phyloP scores from a whole-genome alignment of 2,113 vertebrate genomes.

The Grammomys dolichurus region DNA sequence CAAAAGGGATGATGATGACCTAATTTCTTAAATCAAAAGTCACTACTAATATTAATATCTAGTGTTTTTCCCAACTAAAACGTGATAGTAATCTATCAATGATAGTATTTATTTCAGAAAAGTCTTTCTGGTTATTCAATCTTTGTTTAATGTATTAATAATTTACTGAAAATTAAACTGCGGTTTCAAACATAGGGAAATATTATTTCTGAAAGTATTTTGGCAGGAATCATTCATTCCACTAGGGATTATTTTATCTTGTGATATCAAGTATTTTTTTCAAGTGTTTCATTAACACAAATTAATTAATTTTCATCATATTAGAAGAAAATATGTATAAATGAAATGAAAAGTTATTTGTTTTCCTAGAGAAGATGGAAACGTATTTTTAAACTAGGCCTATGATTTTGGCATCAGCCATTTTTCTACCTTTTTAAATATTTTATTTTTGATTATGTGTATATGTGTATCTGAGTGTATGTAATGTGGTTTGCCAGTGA shows the following conservation, averaged over 20 bases:
- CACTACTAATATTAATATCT: constrained; percentile 60
- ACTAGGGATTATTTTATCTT: constrained; percentile 59
- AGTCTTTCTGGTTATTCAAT: constrained; percentile 54
- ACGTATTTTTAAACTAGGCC: constrained; percentile 56
- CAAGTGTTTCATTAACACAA: constrained; percentile 57
- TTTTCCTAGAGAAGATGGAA: not conserved
- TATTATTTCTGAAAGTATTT: constrained; percentile 57
- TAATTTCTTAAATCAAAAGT: constrained; percentile 70
- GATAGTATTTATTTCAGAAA: constrained; percentile 65
- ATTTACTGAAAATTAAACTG: constrained; percentile 68
- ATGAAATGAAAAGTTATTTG: not conserved
- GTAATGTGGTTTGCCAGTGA: not conserved
- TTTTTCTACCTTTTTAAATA: not conserved
- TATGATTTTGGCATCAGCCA: constrained; percentile 13
- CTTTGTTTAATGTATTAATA: constrained; percentile 59
- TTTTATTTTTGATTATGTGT: not conserved
- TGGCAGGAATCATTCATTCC: constrained; percentile 67
- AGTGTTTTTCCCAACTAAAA: constrained; percentile 58
- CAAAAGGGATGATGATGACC: constrained; percentile 58
- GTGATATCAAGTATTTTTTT: constrained; percentile 40
- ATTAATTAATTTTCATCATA: constrained; percentile 64
- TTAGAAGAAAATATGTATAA: constrained; percentile 54
- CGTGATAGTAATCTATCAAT: constrained; percentile 47
- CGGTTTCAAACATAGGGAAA: constrained; percentile 50
- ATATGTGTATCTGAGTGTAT: not conserved